These are phyloP conservation scores for Argynnis bischoffii DNA, from an alignment of 2,888 invertebrate species.

Conservation along the genomic window DNA sequence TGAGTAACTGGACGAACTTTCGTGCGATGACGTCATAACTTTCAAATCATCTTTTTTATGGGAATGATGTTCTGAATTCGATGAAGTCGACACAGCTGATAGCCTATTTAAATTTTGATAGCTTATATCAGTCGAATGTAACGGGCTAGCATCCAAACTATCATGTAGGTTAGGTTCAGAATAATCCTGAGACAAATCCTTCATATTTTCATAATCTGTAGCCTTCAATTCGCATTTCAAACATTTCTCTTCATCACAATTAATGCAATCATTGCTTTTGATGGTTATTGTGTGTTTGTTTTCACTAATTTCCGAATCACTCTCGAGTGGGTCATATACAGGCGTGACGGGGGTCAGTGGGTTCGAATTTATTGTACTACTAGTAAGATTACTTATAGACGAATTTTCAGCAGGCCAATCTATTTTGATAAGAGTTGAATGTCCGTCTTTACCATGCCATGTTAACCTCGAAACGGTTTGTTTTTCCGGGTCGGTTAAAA, in stretches of 20 bases:
- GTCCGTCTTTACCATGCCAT: conserved; percentile 77
- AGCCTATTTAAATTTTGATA: conserved; percentile 77
- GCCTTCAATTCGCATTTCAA: conserved; percentile 73
- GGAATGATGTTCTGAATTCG: conserved; percentile 60
- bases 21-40: conserved; percentile 75
- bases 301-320: conserved; percentile 71
- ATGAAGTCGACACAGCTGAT: conserved; percentile 72
- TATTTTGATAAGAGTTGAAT: conserved; percentile 72
- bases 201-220: conserved; percentile 61
- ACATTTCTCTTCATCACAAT: conserved; percentile 66
- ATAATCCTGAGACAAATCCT: conserved; percentile 45
- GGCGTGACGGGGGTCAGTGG: conserved; percentile 68
- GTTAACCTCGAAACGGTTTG: conserved; percentile 53
- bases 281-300: conserved; percentile 72
- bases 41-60: conserved; percentile 58
- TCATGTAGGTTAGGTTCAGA: conserved; percentile 50
- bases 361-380: conserved; percentile 64
- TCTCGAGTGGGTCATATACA: conserved; percentile 69
- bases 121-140: conserved; percentile 72
- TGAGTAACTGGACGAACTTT: conserved; percentile 72
- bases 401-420: conserved; percentile 72
- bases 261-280: conserved; percentile 57
- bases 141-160: conserved; percentile 63
- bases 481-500: conserved; percentile 49
- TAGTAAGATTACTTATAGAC: conserved; percentile 59